Base-by-base conservation (phyloP, 1,140 invertebrate species). In the Ooceraea biroi region DNA sequence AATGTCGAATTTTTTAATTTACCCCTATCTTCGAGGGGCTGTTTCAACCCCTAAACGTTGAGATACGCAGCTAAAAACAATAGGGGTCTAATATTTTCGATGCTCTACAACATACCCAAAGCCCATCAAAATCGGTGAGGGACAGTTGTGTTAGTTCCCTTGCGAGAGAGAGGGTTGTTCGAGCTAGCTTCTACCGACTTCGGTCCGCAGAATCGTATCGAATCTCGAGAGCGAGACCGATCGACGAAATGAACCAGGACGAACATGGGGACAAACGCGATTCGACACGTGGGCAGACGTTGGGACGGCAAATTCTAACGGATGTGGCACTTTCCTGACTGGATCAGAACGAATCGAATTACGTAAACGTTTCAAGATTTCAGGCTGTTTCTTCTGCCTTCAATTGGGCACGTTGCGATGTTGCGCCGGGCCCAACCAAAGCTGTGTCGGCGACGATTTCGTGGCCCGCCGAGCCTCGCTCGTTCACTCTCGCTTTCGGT, bases 401-500 rank as follows among this genome's bases (percentile, higher is more conserved):
- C 5, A 25, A 48, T 74, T 61, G 30, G 84, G 63, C 57, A 68
- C 58, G 58, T 52, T n/a, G 36, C 52, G 85, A 52, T 52, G 78
- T 44, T 19, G 76, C 74, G 58, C 27, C 57, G 65, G 85, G 10
- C 46, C 48, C 74, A n/a, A n/a, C n/a, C n/a, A 84, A 68, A 87
- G 36, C 36, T 80, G 76, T 48, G 61, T 83, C 66, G 14, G 14
- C 12, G 61, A 68, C 7, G 14, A 30, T 46, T 60, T 71, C 27
- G 48, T 48, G 25, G 25, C 10, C 52, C 44, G 44, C 66, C 68
- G 72, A 82, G 83, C 69, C 68, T 73, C 85, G n/a, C n/a, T n/a
- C n/a, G n/a, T 82, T 69, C 85, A 83, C 88, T 91, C 91, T 91
- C 88, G 88, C 91, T 92, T 89, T 89, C 85, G 78, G 77, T 61